Evolutionary conservation across 2,113 vertebrate species (phyloP), one percentile per base, ranked within the genome.

Genomic region (Glaucomys volans): DNA sequence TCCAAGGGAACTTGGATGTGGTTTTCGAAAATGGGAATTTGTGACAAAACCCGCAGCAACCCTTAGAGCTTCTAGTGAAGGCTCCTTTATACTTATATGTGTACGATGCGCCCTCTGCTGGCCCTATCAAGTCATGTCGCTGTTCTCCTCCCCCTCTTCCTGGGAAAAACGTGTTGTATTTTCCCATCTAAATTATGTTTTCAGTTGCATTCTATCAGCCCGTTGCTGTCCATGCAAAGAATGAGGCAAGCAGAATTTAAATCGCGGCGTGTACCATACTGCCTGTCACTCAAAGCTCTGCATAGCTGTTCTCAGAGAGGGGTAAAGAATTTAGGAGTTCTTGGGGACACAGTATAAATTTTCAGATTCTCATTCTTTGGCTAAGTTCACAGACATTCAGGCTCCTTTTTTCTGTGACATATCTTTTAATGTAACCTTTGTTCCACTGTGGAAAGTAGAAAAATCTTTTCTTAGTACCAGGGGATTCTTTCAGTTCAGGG

Each of bases 51-150:
- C 94, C 30, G 0, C 85, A 91, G 87, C 79, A 97, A n/a, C n/a
- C 50, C 47, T 71, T 96, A 50, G 32, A 54, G 94, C 72, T 81
- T 94, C 84, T 72, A 64, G 72, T 0, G 89, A 87, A 83, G 80
- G 66, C 44, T 88, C 14, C 3, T 88, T 90, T 87, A 82, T 92
- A 95, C 82, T 98, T 98, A 79, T 54, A 97, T 97, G 98, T 98
- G 98, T 97, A 97, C 89, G 20, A 67, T 91, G 98, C 98, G 97
- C 98, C 98, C 98, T 98, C 98, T 98, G 98, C 98, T 98, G 98
- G 98, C 69, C 72, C 28, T 28, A 90, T 96, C 32, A n/a, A 96
- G 96, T 81, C 67, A 98, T 96, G 90, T 94, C 76, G 76, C 89
- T 87, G 59, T 92, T 67, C 86, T 74, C n/a, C 76, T 75, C 67